These are phyloP conservation scores for Callospermophilus lateralis DNA, from an alignment of 2,113 vertebrate genomes.

Conservation along the genomic window DNA sequence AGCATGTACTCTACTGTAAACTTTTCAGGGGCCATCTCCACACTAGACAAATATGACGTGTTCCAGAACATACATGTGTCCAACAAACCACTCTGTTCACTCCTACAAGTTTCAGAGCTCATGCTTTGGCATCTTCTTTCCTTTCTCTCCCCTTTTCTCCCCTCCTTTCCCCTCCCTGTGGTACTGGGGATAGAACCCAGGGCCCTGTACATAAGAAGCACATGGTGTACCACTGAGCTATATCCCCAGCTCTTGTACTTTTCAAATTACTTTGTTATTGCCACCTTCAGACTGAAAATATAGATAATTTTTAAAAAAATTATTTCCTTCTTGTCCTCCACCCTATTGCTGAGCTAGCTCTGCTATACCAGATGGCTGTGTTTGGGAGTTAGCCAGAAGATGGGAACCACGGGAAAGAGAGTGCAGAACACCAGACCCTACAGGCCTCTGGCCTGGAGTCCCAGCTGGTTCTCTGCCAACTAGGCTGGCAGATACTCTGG, in stretches of 20 bases:
- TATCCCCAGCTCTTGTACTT: neutral
- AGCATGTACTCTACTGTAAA: too few relatives aligned
- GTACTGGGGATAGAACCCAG: neutral
- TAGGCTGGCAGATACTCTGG: neutral
- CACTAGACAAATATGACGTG: neutral
- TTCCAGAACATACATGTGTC: neutral
- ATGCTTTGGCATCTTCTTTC: neutral
- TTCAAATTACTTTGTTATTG: neutral
- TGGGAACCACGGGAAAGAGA: neutral
- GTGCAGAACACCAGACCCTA: fast-evolving
- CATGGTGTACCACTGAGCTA: neutral
- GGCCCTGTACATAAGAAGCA: neutral
- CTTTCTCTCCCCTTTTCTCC: too few relatives aligned
- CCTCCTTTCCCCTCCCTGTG: neutral
- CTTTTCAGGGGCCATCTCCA: neutral
- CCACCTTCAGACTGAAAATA: neutral
- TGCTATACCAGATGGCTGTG: neutral
- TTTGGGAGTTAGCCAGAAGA: neutral
- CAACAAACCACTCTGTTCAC: neutral
- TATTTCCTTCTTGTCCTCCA: neutral
- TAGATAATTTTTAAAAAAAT: neutral
- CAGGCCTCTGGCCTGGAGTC: neutral
- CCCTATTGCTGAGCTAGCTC: neutral
- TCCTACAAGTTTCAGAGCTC: neutral
- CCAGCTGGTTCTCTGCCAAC: neutral